Conservation (phyloP, 1,140 invertebrate genomes). For the Drosophila elegans region DNA sequence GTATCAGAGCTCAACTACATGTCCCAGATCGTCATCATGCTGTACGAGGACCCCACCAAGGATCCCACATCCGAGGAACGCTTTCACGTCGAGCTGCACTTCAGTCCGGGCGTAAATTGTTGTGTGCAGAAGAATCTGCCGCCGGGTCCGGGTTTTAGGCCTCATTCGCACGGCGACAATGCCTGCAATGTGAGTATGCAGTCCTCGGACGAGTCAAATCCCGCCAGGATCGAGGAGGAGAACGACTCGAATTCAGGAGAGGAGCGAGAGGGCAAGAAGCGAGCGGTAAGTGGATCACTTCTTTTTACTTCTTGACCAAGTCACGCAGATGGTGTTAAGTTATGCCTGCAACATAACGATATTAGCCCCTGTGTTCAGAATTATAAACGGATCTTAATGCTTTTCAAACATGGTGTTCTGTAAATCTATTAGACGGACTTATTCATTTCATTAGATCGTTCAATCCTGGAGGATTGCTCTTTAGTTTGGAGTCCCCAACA, state of each 20-base stretch:
- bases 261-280: slow-evolving; percentile 56
- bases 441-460: too few species aligned
- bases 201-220: slow-evolving; percentile 82
- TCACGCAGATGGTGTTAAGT: too few species aligned
- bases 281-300: slow-evolving; percentile 19
- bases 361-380: too few species aligned
- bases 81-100: slow-evolving; percentile 98
- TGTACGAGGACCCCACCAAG: slow-evolving; percentile 99
- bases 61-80: slow-evolving; percentile 95
- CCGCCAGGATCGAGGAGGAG: slow-evolving; percentile 89
- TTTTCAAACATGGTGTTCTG: too few species aligned
- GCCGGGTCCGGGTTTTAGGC: slow-evolving; percentile 96
- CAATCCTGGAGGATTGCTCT: too few species aligned
- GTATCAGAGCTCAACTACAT: slow-evolving; percentile 99
- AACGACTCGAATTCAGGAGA: slow-evolving; percentile 85
- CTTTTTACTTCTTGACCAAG: too few species aligned
- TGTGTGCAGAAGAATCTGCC: slow-evolving; percentile 97
- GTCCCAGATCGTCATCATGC: slow-evolving; percentile 99
- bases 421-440: too few species aligned
- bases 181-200: slow-evolving; percentile 55
- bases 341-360: too few species aligned
- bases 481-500: too few species aligned
- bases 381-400: too few species aligned
- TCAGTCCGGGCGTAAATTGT: slow-evolving; percentile 98
- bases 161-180: slow-evolving; percentile 93